Evolutionary conservation across 2,888 invertebrate genomes (phyloP).

Genomic region (Temnothorax unifasciatus): DNA sequence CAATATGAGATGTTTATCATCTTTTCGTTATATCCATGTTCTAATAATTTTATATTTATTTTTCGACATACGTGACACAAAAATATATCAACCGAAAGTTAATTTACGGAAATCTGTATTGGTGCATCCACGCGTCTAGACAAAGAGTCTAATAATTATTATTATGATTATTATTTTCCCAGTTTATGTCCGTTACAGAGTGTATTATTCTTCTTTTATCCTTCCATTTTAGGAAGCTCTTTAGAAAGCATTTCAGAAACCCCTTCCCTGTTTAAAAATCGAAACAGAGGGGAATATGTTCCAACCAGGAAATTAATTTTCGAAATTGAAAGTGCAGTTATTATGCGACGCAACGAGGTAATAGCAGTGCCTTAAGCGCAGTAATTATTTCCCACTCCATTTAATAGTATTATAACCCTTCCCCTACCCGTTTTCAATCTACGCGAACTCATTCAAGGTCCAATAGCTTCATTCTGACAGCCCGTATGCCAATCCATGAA

Average conservation of each 20-base stretch:
- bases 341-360: constrained; percentile 32
- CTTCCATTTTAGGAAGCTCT: background rate
- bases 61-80: background rate
- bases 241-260: background rate
- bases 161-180: background rate
- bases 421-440: constrained; percentile 12
- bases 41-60: constrained; percentile 18
- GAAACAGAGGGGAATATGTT: constrained; percentile 7
- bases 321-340: constrained; percentile 20
- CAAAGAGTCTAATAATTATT: background rate
- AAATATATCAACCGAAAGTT: background rate
- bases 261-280: background rate
- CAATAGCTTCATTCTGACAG: constrained; percentile 37
- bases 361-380: constrained; percentile 28
- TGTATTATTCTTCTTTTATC: background rate
- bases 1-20: constrained; percentile 4
- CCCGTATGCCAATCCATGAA: constrained; percentile 41
- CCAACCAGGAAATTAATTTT: constrained; percentile 22
- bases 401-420: constrained; percentile 21
- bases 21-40: background rate
- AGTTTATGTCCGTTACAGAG: background rate
- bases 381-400: constrained; percentile 29
- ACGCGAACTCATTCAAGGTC: constrained; percentile 33
- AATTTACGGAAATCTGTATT: background rate
- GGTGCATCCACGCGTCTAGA: background rate